These are phyloP conservation scores for Pseudachorutes palmiensis DNA, from an alignment of 1,140 invertebrate genomes.

Conservation along the genomic window DNA sequence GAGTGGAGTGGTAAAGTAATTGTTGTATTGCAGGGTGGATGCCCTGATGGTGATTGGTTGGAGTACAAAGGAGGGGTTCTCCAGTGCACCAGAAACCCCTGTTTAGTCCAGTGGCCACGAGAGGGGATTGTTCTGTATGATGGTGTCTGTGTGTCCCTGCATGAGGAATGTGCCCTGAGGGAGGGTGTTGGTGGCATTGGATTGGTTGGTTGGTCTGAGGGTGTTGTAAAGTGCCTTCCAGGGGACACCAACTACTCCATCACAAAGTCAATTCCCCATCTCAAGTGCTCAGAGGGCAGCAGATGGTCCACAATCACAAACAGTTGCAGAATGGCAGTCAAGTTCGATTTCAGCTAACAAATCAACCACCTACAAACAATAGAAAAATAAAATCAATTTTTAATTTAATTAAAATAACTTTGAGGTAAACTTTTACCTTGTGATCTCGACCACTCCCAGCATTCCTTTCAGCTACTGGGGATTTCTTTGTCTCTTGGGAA, in stretches of 20 bases:
- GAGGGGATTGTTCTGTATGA: neutral
- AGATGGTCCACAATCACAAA: neutral
- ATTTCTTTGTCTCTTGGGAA: too few relatives aligned
- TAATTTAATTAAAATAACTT: too few relatives aligned
- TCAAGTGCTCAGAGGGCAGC: neutral
- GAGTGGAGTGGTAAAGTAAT: neutral
- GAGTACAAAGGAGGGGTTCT: neutral
- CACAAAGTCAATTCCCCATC: neutral
- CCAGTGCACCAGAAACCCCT: neutral
- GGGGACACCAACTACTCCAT: constrained; percentile 1
- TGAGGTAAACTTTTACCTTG: too few relatives aligned
- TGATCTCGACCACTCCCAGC: too few relatives aligned
- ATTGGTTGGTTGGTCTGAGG: neutral
- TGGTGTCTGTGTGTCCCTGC: neutral
- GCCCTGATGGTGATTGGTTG: neutral
- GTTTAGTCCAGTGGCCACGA: neutral
- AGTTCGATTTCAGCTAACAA: neutral
- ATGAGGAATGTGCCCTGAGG: neutral
- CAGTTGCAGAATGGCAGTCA: constrained; percentile 1
- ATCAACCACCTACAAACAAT: too few relatives aligned
- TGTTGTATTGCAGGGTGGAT: neutral
- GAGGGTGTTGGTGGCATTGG: neutral
- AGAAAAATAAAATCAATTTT: too few relatives aligned
- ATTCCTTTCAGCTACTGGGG: too few relatives aligned
- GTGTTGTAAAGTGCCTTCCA: neutral